These are phyloP conservation scores for Propithecus coquereli DNA, from an alignment of 2,113 vertebrate species.

Conservation along the genomic window DNA sequence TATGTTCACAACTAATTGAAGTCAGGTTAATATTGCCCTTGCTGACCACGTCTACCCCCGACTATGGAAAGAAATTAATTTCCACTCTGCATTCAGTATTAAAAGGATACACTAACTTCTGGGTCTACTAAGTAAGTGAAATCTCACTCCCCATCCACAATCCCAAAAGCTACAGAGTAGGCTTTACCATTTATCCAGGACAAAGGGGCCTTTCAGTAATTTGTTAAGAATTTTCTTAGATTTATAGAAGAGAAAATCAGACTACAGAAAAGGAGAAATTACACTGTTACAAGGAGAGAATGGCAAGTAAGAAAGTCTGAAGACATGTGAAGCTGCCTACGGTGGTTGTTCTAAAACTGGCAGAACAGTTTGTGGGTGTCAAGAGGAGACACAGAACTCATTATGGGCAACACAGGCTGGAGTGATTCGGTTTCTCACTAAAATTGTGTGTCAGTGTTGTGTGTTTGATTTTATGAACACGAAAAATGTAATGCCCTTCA, in stretches of 20 bases:
- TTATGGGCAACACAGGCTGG: neutral
- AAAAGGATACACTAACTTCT: neutral
- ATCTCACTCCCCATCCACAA: neutral
- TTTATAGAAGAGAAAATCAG: neutral
- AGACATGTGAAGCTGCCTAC: neutral
- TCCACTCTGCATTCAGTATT: slow-evolving; percentile 18
- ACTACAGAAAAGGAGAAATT: neutral
- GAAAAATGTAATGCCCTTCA: neutral
- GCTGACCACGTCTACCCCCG: slow-evolving; percentile 13
- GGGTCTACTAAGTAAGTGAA: neutral
- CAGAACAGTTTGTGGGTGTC: neutral
- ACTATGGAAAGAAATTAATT: slow-evolving; percentile 15
- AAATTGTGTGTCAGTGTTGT: neutral
- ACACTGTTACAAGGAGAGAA: neutral
- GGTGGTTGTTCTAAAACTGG: neutral
- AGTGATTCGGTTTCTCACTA: neutral
- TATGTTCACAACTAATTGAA: slow-evolving; percentile 36
- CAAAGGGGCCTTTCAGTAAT: slow-evolving; percentile 28
- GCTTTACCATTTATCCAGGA: neutral
- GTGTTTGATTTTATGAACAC: neutral
- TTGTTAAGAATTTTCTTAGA: slow-evolving; percentile 31
- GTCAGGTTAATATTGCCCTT: neutral
- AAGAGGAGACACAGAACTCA: neutral
- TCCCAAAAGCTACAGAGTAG: neutral
- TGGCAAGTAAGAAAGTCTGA: neutral